A percentile compares a stretch with the other conserved stretches of the same genome.
These are phyloP conservation scores for Operophtera brumata DNA, from an alignment of 2,888 invertebrate species.

Conservation along the genomic window DNA sequence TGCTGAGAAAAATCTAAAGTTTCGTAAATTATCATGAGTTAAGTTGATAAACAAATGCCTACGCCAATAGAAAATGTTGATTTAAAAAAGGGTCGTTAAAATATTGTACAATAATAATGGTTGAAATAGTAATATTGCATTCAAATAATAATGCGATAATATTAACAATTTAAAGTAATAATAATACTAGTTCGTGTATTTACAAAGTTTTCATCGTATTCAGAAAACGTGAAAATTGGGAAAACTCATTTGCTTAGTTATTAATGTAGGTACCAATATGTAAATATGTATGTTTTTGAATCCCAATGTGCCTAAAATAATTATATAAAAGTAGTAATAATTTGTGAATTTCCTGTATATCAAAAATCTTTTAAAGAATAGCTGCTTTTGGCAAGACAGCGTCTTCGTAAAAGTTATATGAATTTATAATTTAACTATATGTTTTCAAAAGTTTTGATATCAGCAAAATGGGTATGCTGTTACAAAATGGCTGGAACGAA, in stretches of 20 bases:
- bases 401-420: slow-evolving; percentile 20
- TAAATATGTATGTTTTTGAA: slow-evolving; percentile 16
- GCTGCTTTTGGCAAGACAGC: background rate
- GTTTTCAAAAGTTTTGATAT: slow-evolving; percentile 17
- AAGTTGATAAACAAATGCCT: too few relatives aligned
- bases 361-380: slow-evolving; percentile 2
- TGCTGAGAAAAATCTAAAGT: too few relatives aligned
- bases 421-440: slow-evolving; percentile 20
- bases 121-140: too few relatives aligned
- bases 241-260: background rate
- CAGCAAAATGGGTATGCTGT: slow-evolving; percentile 15
- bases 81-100: too few relatives aligned
- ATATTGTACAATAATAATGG: too few relatives aligned
- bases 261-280: background rate
- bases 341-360: background rate
- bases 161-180: too few relatives aligned
- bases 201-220: background rate
- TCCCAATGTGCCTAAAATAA: slow-evolving; percentile 24
- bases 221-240: background rate
- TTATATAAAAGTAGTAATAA: background rate
- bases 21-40: too few relatives aligned
- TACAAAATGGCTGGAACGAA: slow-evolving; percentile 15
- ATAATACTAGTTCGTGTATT: background rate
- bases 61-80: too few relatives aligned
- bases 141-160: too few relatives aligned